Evolutionary conservation across 2,888 invertebrate genomes (phyloP), one percentile per base, ranked within the genome.

Genomic region (Torymus auratus): DNA sequence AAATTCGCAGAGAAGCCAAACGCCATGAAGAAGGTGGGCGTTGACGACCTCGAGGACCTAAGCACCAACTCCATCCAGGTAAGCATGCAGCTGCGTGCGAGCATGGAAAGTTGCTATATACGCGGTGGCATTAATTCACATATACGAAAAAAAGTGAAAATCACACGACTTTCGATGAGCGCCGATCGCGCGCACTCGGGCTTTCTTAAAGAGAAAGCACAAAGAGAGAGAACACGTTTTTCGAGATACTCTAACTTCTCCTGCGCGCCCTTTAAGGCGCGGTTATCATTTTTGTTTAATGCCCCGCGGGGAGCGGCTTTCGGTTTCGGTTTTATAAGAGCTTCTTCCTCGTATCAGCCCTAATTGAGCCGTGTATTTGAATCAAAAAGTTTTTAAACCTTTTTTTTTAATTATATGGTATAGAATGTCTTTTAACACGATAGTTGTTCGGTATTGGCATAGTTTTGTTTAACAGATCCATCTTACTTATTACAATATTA

Each of bases 1-100:
- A 97, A 97, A 92, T 97, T 95, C 90, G 96, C 96, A 0, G 96
- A 96, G 89, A 97, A 97, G 90, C 95, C 97, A 14, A 97, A 97
- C 89, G 95, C 96, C 15, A 94, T 96, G 87, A 97, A 97, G 92
- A 97, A 97, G 92, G 96, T 96, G 4, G 95, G 95, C 2, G 91
- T 95, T 53, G 96, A 96, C 86, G 96, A 96, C 88, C 91, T 96
- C 83, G 96, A 96, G 85, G 96, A 96, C 85, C 93, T 96, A 83
- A 94, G 94, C 89, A 95, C 94, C 83, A 97, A 96, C 91, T 95
- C 95, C 84, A 95, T 96, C 86, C 94, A 94, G 86, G 92, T 92
- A 7, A 41, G 41, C 41, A 41, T 7, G 7, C 41, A 20, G 10
- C 13, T 41, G n/a, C 60, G 23, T 13, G 23, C 61, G 23, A 13